These are phyloP conservation scores for Drosophila bocki DNA, from an alignment of 1,140 invertebrate genomes.

Conservation along the genomic window DNA sequence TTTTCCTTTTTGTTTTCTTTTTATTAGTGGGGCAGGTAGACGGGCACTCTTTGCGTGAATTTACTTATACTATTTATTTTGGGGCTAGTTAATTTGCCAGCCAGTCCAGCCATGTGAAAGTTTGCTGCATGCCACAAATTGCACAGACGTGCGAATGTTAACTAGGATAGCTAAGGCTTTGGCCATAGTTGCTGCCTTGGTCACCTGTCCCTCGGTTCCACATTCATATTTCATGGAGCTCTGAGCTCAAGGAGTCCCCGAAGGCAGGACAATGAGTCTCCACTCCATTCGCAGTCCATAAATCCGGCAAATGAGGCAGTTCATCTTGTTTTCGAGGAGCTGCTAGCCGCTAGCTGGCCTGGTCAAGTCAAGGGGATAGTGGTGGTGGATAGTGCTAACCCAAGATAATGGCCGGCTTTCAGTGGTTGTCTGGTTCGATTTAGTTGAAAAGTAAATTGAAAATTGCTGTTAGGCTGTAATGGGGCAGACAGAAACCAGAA, in stretches of 20 bases:
- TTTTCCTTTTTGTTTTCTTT: constrained; percentile 25
- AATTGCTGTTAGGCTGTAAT: constrained; percentile 17
- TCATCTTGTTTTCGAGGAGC: constrained; percentile 48
- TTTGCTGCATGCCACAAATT: constrained; percentile 77
- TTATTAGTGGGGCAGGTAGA: constrained; percentile 43
- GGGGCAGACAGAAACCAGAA: constrained; percentile 1
- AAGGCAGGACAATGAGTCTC: constrained; percentile 53
- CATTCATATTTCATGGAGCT: constrained; percentile 57
- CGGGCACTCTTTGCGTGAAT: constrained; percentile 51
- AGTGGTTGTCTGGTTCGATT: constrained; percentile 39
- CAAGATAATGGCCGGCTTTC: constrained; percentile 44
- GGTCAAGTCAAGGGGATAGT: constrained; percentile 2
- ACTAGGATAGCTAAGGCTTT: not conserved
- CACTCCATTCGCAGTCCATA: constrained; percentile 73
- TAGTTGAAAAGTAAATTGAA: constrained; percentile 47
- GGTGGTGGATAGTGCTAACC: constrained; percentile 31
- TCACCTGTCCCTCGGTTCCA: constrained; percentile 56
- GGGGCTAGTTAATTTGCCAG: constrained; percentile 55
- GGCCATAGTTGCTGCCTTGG: constrained; percentile 5
- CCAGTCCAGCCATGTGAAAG: constrained; percentile 69
- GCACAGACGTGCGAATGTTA: constrained; percentile 65
- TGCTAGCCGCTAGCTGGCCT: constrained; percentile 12
- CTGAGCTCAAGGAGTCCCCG: constrained; percentile 28
- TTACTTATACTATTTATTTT: constrained; percentile 52
- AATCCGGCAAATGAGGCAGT: constrained; percentile 74